phyloP scores from a whole-genome alignment of 30 jellyfish, hydroid and myxozoan genomes.

The Chrysaora quinquecirrha region DNA sequence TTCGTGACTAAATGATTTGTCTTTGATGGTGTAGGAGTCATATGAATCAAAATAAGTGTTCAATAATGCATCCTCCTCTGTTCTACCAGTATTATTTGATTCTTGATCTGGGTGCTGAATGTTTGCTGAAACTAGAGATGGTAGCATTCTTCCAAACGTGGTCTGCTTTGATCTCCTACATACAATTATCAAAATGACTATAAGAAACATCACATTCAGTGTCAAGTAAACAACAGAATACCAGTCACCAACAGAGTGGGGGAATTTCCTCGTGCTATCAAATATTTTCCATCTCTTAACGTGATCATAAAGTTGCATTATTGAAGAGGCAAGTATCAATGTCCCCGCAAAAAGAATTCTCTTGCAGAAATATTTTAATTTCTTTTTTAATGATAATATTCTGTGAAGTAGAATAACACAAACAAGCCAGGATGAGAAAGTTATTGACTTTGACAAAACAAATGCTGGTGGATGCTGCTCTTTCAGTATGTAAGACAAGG shows the following conservation, averaged over 20 bases:
- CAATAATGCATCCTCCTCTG: constrained; percentile 58
- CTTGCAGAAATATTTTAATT: background rate
- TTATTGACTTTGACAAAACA: constrained; percentile 66
- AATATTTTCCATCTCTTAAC: background rate
- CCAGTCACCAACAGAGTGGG: constrained; percentile 17
- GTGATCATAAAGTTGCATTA: constrained; percentile 45
- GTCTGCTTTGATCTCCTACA: background rate
- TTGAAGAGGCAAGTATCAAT: constrained; percentile 52
- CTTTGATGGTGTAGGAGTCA: constrained; percentile 44
- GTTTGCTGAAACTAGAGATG: constrained; percentile 53
- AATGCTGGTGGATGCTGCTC: constrained; percentile 81
- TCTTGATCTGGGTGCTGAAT: constrained; percentile 21
- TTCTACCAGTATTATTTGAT: background rate
- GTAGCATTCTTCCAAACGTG: constrained; percentile 35
- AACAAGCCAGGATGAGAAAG: constrained; percentile 77
- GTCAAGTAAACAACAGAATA: constrained; percentile 5
- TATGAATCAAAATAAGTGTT: constrained; percentile 62
- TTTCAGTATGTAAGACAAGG: constrained; percentile 42
- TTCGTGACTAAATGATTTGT: constrained; percentile 12
- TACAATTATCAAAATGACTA: background rate
- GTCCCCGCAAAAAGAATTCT: constrained; percentile 6
- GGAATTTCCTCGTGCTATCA: background rate
- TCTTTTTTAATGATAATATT: background rate
- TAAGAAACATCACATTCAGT: constrained; percentile 17
- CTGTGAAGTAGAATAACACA: constrained; percentile 65